Conservation (phyloP, 2,797 vertebrate genomes). For the Crenichthys baileyi region DNA sequence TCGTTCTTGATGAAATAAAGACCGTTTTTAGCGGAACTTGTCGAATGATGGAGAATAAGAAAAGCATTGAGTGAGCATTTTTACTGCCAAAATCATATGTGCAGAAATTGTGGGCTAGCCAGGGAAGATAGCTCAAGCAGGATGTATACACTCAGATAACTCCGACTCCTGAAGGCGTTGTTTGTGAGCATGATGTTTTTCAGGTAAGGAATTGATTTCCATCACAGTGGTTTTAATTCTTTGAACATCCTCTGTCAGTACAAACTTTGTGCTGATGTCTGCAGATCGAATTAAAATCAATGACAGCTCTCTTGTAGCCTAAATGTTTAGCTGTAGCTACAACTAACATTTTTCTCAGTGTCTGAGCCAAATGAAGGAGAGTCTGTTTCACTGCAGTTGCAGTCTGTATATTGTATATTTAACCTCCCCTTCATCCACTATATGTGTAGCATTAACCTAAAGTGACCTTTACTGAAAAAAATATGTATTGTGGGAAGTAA, state of each 20-base stretch:
- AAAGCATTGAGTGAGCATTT: neutral
- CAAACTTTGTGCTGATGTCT: neutral
- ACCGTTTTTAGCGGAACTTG: neutral
- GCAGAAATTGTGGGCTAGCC: neutral
- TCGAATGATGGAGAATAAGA: neutral
- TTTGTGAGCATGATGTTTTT: neutral
- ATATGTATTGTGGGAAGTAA: neutral
- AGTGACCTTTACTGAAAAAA: neutral
- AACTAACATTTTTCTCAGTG: neutral
- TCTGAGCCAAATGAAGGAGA: neutral
- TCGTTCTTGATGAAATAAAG: neutral
- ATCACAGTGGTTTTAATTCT: neutral
- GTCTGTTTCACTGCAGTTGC: too few relatives aligned
- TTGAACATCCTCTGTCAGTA: neutral
- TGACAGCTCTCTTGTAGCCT: too few relatives aligned
- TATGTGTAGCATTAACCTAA: neutral
- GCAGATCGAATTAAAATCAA: too few relatives aligned
- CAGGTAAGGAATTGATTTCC: neutral
- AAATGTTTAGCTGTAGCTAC: neutral
- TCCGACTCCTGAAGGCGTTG: neutral
- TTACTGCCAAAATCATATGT: neutral
- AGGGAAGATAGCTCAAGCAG: neutral
- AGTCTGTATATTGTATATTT: neutral
- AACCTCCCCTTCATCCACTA: neutral
- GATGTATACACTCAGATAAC: neutral